These are phyloP conservation scores for Hyppa rectilinea DNA, from an alignment of 2,888 invertebrate genomes.

Conservation along the genomic window DNA sequence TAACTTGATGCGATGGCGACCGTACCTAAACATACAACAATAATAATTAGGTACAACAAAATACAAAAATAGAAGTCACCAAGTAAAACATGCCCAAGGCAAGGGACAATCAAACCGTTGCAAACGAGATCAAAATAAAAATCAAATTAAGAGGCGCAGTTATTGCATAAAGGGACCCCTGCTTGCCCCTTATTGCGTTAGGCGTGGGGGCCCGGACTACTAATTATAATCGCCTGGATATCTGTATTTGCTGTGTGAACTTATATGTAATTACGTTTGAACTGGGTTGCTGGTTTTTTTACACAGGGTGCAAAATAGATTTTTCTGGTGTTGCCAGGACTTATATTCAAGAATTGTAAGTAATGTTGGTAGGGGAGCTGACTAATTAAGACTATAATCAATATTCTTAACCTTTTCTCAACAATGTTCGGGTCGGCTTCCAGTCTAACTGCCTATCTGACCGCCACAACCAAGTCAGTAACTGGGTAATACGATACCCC, in stretches of 20 bases:
- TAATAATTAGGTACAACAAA: slow-evolving; percentile 37
- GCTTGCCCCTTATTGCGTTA: slow-evolving; percentile 70
- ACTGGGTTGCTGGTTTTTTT: neutral
- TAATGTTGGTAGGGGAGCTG: too few relatives aligned
- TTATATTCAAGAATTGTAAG: too few relatives aligned
- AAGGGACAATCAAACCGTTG: slow-evolving; percentile 77
- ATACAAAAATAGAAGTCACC: slow-evolving; percentile 52
- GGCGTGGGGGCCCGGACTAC: slow-evolving; percentile 60
- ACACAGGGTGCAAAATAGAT: too few relatives aligned
- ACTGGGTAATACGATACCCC: too few relatives aligned
- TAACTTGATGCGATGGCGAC: too few relatives aligned
- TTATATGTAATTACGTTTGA: slow-evolving; percentile 46
- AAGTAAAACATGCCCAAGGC: slow-evolving; percentile 65
- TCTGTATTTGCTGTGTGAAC: slow-evolving; percentile 65
- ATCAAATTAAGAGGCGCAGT: slow-evolving; percentile 80
- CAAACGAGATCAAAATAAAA: slow-evolving; percentile 87
- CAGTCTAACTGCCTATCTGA: too few relatives aligned
- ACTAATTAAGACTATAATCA: too few relatives aligned
- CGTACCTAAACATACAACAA: slow-evolving; percentile 1
- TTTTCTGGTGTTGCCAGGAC: too few relatives aligned
- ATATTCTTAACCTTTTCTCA: too few relatives aligned
- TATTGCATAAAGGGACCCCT: slow-evolving; percentile 75
- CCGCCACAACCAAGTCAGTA: too few relatives aligned
- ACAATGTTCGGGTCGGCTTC: too few relatives aligned
- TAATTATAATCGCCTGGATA: slow-evolving; percentile 78